Conservation (phyloP, 2,888 invertebrate genomes). For the Linyphia triangularis region DNA sequence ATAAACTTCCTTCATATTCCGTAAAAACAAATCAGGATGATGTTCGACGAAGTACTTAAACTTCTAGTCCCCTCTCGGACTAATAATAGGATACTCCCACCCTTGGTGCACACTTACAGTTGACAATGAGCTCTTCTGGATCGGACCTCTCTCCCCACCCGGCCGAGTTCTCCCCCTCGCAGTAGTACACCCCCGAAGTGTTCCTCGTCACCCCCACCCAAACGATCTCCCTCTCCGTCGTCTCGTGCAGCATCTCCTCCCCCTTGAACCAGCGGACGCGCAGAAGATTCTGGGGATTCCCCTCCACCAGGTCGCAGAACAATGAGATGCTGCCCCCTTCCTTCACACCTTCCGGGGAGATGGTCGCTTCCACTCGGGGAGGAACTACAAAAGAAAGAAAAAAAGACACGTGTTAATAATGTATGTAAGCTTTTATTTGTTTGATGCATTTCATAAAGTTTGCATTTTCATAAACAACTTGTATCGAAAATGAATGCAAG, state of each 20-base stretch:
- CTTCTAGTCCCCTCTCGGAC: no score
- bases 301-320: constrained; percentile 76
- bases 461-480: no score
- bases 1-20: no score
- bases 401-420: neutral
- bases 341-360: constrained; percentile 74
- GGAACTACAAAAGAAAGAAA: constrained; percentile 65
- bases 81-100: no score
- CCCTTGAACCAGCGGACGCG: constrained; percentile 76
- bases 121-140: constrained; percentile 74
- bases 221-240: constrained; percentile 76
- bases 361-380: constrained; percentile 72
- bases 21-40: no score
- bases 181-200: constrained; percentile 76
- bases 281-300: constrained; percentile 76
- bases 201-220: constrained; percentile 75
- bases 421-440: no score
- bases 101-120: constrained; percentile 74
- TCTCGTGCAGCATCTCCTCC: constrained; percentile 75
- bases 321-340: constrained; percentile 76
- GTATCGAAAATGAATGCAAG: no score
- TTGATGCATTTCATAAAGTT: no score
- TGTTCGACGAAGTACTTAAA: no score
- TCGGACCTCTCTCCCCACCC: constrained; percentile 75
- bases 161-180: constrained; percentile 76